Conservation (phyloP, 2,888 invertebrate species). For the Epinotia nisella region DNA sequence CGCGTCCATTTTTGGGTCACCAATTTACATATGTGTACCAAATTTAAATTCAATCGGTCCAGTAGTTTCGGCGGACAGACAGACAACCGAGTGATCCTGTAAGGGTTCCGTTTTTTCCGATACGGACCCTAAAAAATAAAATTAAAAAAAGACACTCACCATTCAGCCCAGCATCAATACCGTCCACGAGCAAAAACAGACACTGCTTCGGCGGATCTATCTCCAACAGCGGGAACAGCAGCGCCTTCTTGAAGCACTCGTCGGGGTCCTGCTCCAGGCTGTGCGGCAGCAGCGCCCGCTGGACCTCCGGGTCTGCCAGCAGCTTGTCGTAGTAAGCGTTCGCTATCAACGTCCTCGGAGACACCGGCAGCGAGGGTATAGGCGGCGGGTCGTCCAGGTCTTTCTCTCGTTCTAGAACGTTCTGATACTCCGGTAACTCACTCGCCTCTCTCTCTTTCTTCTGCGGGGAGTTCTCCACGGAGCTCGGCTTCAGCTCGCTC, state of each 20-base stretch:
- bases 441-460: constrained; percentile 58
- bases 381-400: constrained; percentile 73
- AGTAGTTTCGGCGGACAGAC: no score
- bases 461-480: constrained; percentile 71
- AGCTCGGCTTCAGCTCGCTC: constrained; percentile 64
- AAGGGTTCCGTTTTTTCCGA: no score
- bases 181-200: constrained; percentile 94
- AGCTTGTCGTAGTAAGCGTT: constrained; percentile 92
- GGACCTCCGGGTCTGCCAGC: constrained; percentile 90
- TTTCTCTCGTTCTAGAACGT: constrained; percentile 60
- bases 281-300: constrained; percentile 91
- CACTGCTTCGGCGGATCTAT: constrained; percentile 94
- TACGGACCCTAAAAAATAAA: no score
- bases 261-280: constrained; percentile 95
- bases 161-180: constrained; percentile 90
- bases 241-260: constrained; percentile 94
- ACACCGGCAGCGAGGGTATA: constrained; percentile 80
- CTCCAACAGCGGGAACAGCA: constrained; percentile 94
- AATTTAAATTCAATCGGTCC: no score
- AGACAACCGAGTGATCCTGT: no score
- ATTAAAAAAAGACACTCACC: constrained; percentile 55
- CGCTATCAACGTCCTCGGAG: constrained; percentile 81
- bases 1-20: no score
- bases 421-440: constrained; percentile 72
- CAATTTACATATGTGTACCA: no score